Evolutionary conservation across 2,888 invertebrate genomes (phyloP).

Genomic region (Tuta absoluta): DNA sequence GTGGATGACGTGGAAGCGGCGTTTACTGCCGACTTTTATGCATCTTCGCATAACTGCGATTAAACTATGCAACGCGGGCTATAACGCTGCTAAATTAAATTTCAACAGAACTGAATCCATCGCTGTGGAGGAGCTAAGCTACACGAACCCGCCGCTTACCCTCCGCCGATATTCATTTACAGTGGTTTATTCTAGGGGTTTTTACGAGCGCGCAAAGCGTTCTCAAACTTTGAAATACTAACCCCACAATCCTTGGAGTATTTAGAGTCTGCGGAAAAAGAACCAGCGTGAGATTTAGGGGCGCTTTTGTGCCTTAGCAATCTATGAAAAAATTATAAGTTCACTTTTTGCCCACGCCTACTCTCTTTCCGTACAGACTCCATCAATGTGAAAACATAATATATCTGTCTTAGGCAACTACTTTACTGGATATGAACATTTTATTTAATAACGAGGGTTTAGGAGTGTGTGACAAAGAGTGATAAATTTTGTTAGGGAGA

Average conservation of each 20-base stretch:
- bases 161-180: constrained; percentile 52
- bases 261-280: too few species aligned
- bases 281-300: too few species aligned
- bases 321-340: too few species aligned
- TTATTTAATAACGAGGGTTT: too few species aligned
- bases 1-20: constrained; percentile 68
- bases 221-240: constrained; percentile 12
- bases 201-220: constrained; percentile 39
- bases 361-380: too few species aligned
- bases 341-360: too few species aligned
- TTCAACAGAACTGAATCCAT: constrained; percentile 49
- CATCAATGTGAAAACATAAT: too few species aligned
- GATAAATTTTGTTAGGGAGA: too few species aligned
- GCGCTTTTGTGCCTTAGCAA: too few species aligned
- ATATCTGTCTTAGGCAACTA: too few species aligned
- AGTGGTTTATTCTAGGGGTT: constrained; percentile 52
- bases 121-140: constrained; percentile 34
- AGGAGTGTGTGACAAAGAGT: too few species aligned
- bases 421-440: too few species aligned
- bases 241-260: not conserved
- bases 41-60: constrained; percentile 64
- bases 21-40: constrained; percentile 66
- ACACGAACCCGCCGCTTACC: constrained; percentile 51
- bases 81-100: constrained; percentile 63
- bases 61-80: constrained; percentile 56